Conservation (phyloP, 2,888 invertebrate genomes). For the Cepaea hortensis region DNA sequence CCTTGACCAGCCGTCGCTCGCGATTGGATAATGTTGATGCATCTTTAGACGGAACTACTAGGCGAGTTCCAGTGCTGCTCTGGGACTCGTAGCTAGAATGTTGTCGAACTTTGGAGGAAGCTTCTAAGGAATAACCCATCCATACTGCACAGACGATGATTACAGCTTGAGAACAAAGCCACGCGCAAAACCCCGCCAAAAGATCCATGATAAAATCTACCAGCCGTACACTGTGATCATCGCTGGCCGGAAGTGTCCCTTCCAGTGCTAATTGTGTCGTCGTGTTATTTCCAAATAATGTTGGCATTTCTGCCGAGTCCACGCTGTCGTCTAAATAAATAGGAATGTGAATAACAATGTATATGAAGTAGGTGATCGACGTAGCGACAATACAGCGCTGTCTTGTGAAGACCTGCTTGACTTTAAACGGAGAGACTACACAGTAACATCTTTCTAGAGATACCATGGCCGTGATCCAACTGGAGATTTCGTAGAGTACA, state of each 20-base stretch:
- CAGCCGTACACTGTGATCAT: background rate
- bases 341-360: slow-evolving; percentile 5
- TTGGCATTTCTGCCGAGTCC: background rate
- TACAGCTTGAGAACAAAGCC: background rate
- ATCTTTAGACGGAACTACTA: background rate
- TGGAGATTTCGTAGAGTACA: background rate
- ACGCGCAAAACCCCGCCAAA: background rate
- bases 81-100: background rate
- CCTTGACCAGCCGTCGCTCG: background rate
- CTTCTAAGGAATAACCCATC: background rate
- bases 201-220: background rate
- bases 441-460: slow-evolving; percentile 26
- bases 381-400: background rate
- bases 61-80: background rate
- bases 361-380: background rate
- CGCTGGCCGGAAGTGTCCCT: background rate
- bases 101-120: background rate
- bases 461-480: background rate
- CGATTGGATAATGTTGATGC: background rate
- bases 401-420: slow-evolving; percentile 27
- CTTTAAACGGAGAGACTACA: slow-evolving; percentile 26
- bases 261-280: background rate
- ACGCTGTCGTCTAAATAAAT: background rate
- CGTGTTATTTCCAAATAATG: background rate
- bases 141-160: background rate